Evolutionary conservation across 2,888 invertebrate genomes (phyloP), one percentile per base, ranked within the genome.

Genomic region (Drepana falcataria): DNA sequence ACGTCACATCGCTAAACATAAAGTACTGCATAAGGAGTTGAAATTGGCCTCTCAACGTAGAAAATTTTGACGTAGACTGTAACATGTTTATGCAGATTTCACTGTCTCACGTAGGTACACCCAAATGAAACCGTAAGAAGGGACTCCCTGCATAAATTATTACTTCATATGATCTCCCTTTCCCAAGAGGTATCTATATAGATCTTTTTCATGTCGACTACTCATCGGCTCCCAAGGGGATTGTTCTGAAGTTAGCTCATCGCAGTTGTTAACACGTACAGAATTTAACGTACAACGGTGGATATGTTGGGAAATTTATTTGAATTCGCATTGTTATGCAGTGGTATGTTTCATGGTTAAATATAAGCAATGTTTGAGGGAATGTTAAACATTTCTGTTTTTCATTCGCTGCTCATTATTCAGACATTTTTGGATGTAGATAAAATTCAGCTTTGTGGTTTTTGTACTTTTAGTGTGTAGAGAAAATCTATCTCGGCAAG

Each of bases 1-100:
- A 71, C 64, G 65, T 66, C 61, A 63, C 59, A 48, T 66, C 52
- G 59, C 60, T 56, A 57, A 65, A 60, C 60, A 68, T 71, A 71
- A 69, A 69, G 60, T 64, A 65, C 47, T 59, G 40, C 51, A 49
- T 47, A 59, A 57, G 57, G 55, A 66, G 59, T 56, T 66, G 63
- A 69, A 68, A 65, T 64, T 68, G 63, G 64, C 62, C 58, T 64
- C 68, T 63, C 61, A 64, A 48, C 57, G 65, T 69, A 72, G 74
- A 77, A 80, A 76, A 75, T 77, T 76, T 73, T 64, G 62, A 70
- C 64, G 69, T 69, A 48, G 71, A 75, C 71, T 77, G 79, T 85
- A 85, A 83, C 75, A 70, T 76, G 71, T 79, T 85, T 85, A 85
- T 85, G 83, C 76, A 83, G 73, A 84, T 83, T 83, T 76, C 73